A percentile compares a stretch with the other conserved stretches of the same genome.
Conservation (phyloP, 37 sponge, comb jelly and placozoan genomes). For the Dysidea cf. avara region DNA sequence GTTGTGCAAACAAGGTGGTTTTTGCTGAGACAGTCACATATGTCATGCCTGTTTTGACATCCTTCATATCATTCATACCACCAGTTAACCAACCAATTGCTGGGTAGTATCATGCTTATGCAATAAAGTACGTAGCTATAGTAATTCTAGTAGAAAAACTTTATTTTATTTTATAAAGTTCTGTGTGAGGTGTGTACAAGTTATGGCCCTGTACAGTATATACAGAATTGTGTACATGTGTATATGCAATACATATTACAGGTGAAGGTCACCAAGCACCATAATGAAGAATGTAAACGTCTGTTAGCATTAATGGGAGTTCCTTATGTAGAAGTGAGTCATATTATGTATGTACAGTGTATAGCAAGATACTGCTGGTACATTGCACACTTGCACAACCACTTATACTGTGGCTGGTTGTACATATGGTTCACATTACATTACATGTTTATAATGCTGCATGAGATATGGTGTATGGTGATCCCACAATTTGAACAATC, state of each 20-base stretch:
- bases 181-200: background rate
- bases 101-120: too few relatives aligned
- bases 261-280: constrained; percentile 92
- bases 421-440: background rate
- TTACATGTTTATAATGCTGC: background rate
- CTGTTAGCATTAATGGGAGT: constrained; percentile 95
- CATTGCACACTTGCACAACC: background rate
- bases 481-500: background rate
- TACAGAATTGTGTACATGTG: background rate
- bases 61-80: too few relatives aligned
- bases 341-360: background rate
- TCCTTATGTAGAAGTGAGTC: constrained; percentile 75
- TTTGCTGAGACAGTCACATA: too few relatives aligned
- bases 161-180: too few relatives aligned
- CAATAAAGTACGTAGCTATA: too few relatives aligned
- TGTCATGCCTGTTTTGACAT: too few relatives aligned
- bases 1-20: too few relatives aligned
- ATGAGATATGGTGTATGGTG: background rate
- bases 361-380: background rate
- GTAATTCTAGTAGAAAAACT: too few relatives aligned
- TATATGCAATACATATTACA: constrained; percentile 6
- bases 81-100: too few relatives aligned
- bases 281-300: constrained; percentile 87
- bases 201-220: background rate
- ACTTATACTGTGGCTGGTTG: background rate